These are phyloP conservation scores for Acrocyrtus sp. DNA, from an alignment of 2,888 invertebrate species.

Conservation along the genomic window DNA sequence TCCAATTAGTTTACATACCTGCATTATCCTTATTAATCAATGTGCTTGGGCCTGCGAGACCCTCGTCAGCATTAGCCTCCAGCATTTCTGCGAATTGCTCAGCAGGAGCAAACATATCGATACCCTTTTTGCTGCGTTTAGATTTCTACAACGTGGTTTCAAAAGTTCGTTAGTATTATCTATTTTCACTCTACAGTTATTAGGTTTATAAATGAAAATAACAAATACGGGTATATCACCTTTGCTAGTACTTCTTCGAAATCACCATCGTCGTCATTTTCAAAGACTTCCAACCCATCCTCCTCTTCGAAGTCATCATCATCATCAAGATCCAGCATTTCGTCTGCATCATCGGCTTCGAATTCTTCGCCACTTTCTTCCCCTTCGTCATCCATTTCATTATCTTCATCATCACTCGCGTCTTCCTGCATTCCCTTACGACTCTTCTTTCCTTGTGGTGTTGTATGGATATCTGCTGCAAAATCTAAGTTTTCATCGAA, in stretches of 20 bases:
- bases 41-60: constrained; percentile 65
- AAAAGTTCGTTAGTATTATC: too few relatives aligned
- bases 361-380: constrained; percentile 79
- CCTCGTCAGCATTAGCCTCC: constrained; percentile 78
- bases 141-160: constrained; percentile 9
- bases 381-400: constrained; percentile 74
- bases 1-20: too few relatives aligned
- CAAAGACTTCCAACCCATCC: constrained; percentile 50
- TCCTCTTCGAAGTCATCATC: constrained; percentile 66
- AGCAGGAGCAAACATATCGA: constrained; percentile 77
- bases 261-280: constrained; percentile 53
- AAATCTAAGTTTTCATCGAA: constrained; percentile 61
- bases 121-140: constrained; percentile 38
- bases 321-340: constrained; percentile 73
- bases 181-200: too few relatives aligned
- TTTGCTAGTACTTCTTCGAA: constrained; percentile 63
- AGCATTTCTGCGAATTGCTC: constrained; percentile 89
- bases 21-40: constrained; percentile 78
- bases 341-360: constrained; percentile 66
- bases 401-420: constrained; percentile 70
- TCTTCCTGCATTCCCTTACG: constrained; percentile 66
- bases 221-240: constrained; percentile 21
- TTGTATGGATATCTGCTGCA: constrained; percentile 71
- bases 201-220: background rate
- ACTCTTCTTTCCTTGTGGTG: constrained; percentile 44